Evolutionary conservation across 2,797 vertebrate genomes (phyloP), one percentile per base, ranked within the genome.

Genomic region (Melanotaenia pygmaea): DNA sequence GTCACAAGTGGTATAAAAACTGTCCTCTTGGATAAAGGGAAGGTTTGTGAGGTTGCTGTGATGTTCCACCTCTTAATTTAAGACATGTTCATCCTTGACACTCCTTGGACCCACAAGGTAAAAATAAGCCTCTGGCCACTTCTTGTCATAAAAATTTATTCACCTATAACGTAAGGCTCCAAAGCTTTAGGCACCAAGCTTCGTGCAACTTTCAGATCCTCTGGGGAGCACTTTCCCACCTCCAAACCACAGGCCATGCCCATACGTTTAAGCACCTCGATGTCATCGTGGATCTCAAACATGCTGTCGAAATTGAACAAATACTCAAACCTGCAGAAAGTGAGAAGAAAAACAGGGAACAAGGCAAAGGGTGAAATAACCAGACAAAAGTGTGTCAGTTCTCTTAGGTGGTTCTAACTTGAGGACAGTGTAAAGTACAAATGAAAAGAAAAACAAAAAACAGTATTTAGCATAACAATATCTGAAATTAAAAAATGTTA

Each of bases 231-330:
- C 82, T 95, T 98, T 40, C 98, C 98, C 45, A 96, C 95, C 89
- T 99, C 98, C 82, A 99, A 90, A 24, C 98, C 98, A 59, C 96
- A 99, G 59, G 98, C 98, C 98, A 99, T 98, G 82, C 97, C 97
- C 98, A 99, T 99, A 60, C 98, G 96, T 80, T 99, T 99, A 80
- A 99, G 94, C 79, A 99, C 98, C 93, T 99, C 98, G 4, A 99
- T 97, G 89, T 99, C 98, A 53, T 99, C 98, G 0, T 99, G 98
- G 90, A 99, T 99, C 93, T 99, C 98, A 92, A 99, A 99, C 86
- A 98, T 98, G 92, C 97, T 99, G 95, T 99, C 98, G 40, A 99
- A 99, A 91, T 99, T 99, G 92, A 99, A 99, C 88, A 99, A 95
- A 90, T 99, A 99, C 87, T 99, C 98, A 68, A 99, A 99, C 87